phyloP scores from a whole-genome alignment of 2,888 invertebrate species.

The Deilephila porcellus region DNA sequence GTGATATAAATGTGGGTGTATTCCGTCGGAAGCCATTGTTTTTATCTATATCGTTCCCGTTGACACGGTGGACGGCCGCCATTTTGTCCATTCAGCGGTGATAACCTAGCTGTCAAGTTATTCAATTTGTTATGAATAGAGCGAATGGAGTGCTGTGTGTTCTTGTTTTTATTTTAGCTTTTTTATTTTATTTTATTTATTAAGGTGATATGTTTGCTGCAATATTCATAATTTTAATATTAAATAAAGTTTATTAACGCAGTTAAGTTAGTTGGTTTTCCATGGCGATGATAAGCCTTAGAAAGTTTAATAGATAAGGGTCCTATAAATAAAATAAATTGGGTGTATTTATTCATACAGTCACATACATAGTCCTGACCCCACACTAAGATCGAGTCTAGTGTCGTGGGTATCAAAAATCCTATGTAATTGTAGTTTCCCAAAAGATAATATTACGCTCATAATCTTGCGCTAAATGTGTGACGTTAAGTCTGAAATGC shows the following conservation, averaged over 20 bases:
- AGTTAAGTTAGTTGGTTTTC: too few species aligned
- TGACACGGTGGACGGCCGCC: slow-evolving; percentile 11
- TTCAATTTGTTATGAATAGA: slow-evolving; percentile 18
- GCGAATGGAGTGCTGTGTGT: not conserved
- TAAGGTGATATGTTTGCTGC: too few species aligned
- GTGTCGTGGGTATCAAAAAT: too few species aligned
- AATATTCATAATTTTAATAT: too few species aligned
- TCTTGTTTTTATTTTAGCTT: not conserved
- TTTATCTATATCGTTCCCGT: slow-evolving; percentile 1
- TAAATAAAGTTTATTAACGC: too few species aligned
- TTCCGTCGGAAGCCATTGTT: slow-evolving; percentile 9
- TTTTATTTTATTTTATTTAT: not conserved
- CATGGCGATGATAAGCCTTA: too few species aligned
- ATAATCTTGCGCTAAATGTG: too few species aligned
- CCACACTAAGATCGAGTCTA: too few species aligned
- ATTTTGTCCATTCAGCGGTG: slow-evolving; percentile 16
- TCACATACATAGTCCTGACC: too few species aligned
- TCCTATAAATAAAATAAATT: too few species aligned
- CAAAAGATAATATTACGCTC: not conserved
- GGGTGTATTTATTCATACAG: too few species aligned
- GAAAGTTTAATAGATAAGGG: too few species aligned
- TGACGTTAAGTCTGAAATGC: not conserved
- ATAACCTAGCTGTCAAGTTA: slow-evolving; percentile 12
- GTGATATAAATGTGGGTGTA: not conserved
- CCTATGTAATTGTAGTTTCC: not conserved